Conservation (phyloP, 2,113 vertebrate genomes). For the Protomyctophum bolini region DNA sequence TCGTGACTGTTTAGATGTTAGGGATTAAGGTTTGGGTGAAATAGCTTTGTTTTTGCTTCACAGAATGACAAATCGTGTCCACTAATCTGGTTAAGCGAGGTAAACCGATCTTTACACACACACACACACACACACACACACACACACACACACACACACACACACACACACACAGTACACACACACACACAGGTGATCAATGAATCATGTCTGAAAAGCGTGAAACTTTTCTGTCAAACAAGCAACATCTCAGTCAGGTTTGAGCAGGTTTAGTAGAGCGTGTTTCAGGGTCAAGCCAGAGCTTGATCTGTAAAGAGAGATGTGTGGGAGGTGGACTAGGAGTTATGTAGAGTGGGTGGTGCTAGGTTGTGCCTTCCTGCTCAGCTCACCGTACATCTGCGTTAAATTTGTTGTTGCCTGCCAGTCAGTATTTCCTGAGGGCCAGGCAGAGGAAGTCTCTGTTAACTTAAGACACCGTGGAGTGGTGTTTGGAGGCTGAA, state of each 20-base stretch:
- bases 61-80: neutral
- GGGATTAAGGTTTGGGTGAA: neutral
- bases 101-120: neutral
- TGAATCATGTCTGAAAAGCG: neutral
- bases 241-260: neutral
- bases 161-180: no score
- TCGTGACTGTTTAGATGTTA: slow-evolving; percentile 2
- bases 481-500: slow-evolving; percentile 48
- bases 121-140: no score
- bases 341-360: slow-evolving; percentile 9
- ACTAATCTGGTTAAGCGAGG: neutral
- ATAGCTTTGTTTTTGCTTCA: neutral
- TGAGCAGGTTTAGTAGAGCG: neutral
- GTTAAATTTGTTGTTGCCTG: slow-evolving; percentile 57
- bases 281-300: slow-evolving; percentile 9
- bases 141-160: no score
- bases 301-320: slow-evolving; percentile 4
- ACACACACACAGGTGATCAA: neutral
- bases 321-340: neutral
- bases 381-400: slow-evolving; percentile 47
- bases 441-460: slow-evolving; percentile 52
- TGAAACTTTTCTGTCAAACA: neutral
- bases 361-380: neutral
- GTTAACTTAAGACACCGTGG: slow-evolving; percentile 39
- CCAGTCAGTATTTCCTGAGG: slow-evolving; percentile 52